These are phyloP conservation scores for Eucidaris tribuloides DNA, from an alignment of 35 echinoderm and acorn worm genomes.

Conservation along the genomic window DNA sequence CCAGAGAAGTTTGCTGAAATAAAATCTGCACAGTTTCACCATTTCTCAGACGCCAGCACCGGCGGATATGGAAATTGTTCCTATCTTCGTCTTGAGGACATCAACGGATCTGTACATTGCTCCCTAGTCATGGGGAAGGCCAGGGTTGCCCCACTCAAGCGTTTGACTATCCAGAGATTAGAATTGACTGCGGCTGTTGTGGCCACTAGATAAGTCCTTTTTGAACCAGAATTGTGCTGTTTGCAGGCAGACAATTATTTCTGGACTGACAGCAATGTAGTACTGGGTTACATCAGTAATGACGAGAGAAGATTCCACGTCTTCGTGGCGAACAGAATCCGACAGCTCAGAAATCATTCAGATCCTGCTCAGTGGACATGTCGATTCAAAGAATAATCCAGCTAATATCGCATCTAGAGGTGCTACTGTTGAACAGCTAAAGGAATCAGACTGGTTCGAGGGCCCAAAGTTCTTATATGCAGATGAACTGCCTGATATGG, in stretches of 20 bases:
- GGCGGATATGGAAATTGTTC: conserved; percentile 56
- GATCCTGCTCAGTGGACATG: conserved; percentile 9
- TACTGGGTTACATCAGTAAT: conserved; percentile 34
- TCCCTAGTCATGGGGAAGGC: conserved; percentile 49
- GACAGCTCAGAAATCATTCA: conserved; percentile 2
- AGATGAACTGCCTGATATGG: background rate
- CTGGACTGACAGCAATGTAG: conserved; percentile 19
- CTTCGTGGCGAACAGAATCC: background rate
- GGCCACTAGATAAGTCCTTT: background rate
- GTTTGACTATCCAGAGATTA: background rate
- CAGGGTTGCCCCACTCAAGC: conserved; percentile 40
- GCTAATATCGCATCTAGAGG: conserved; percentile 3
- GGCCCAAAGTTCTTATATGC: conserved; percentile 14
- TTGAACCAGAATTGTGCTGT: conserved; percentile 9
- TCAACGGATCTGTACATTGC: conserved; percentile 6
- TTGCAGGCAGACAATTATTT: background rate
- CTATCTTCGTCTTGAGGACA: conserved; percentile 36
- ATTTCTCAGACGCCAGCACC: conserved; percentile 44
- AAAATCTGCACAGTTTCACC: conserved; percentile 44
- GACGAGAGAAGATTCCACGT: conserved; percentile 33
- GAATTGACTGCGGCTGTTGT: conserved; percentile 1
- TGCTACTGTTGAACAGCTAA: background rate
- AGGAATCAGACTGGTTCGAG: conserved; percentile 11
- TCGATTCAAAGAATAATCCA: background rate
- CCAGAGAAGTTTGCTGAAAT: conserved; percentile 24